Evolutionary conservation across 2,797 vertebrate genomes (phyloP).

Genomic region (Mycteria americana): DNA sequence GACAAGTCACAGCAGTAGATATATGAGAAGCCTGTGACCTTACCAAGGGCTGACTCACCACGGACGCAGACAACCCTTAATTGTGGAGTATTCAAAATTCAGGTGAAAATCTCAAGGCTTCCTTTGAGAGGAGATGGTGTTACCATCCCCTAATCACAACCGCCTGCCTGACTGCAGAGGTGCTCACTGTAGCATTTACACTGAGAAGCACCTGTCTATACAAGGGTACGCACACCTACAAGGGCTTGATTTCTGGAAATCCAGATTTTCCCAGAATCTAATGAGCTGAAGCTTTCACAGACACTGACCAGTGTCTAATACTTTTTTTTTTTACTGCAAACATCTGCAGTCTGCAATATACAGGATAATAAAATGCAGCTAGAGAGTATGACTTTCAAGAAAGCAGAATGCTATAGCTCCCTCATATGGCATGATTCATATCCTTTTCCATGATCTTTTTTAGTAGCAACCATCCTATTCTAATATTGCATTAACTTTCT

Average conservation of each 20-base stretch:
- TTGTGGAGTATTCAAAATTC: neutral
- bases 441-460: neutral
- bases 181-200: neutral
- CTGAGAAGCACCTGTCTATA: neutral
- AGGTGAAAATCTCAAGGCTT: neutral
- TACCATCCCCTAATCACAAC: neutral
- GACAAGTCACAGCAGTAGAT: neutral
- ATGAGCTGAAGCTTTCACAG: neutral
- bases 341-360: neutral
- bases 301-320: neutral
- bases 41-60: neutral
- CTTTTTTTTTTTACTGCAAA: neutral
- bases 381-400: neutral
- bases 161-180: neutral
- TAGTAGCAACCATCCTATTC: neutral
- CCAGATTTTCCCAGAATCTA: neutral
- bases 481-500: neutral
- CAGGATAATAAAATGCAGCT: neutral
- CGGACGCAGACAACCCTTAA: neutral
- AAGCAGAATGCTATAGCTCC: neutral
- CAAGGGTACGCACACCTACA: rapidly evolving
- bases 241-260: neutral
- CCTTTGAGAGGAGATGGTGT: neutral
- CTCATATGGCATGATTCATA: neutral
- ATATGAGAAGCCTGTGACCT: neutral